Evolutionary conservation across 2,888 invertebrate species (phyloP), one percentile per base, ranked within the genome.

Genomic region (Andrena haemorrhoa): DNA sequence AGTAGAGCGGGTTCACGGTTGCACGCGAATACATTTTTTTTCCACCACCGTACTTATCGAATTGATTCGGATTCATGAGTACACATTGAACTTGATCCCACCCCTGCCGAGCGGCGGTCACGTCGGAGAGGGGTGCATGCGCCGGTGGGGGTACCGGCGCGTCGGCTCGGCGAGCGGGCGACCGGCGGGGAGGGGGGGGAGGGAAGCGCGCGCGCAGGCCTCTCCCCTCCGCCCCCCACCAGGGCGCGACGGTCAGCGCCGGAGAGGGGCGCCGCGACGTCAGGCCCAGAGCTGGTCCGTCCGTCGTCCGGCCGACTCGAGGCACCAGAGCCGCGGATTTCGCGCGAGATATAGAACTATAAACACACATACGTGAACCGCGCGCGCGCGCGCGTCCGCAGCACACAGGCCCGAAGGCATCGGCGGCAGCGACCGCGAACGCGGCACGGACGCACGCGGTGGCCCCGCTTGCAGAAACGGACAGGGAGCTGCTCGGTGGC

Each of bases 241-340:
- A 86, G 73, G 75, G 33, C 23, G 66, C 61, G 84, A 75, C 82
- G 81, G 82, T 29, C 35, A 72, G 72, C 79, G 79, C 68, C 61
- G 86, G 86, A 88, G 90, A 85, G 89, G 82, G 84, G 87, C 85
- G 92, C 84, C 86, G 75, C 89, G 89, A 90, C 88, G 90, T 91
- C 91, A 89, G 91, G 92, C 91, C 92, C 92, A 93, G 92, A 93
- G 92, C 92, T 92, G 93, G 92, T 92, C 92, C 93, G 93, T 93
- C 93, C 92, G 93, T 91, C 93, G 93, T 93, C 92, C 93, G 93
- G 93, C 93, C 92, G 93, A 93, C 93, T 92, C 91, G 92, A 92
- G 90, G 91, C 89, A 90, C 88, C 87, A 81, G 90, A 92, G 90
- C 90, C 91, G 92, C 90, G 92, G 87, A 91, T 90, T 86, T 91